phyloP scores from a whole-genome alignment of 2,113 vertebrate species.

The Noturus placidus region DNA sequence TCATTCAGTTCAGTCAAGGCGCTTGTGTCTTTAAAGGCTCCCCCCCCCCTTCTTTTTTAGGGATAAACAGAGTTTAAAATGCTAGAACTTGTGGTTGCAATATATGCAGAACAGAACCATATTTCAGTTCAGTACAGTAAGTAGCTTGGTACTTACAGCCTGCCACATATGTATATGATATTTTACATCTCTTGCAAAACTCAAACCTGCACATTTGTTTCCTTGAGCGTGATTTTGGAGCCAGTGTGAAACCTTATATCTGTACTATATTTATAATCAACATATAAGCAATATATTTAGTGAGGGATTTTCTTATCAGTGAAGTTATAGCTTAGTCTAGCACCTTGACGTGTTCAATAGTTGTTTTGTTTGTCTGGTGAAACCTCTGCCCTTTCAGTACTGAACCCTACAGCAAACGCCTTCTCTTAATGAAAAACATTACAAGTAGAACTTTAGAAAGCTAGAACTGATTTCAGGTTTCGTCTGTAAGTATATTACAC shows the following conservation, averaged over 20 bases:
- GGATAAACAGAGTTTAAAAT: not conserved
- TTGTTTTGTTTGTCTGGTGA: not conserved
- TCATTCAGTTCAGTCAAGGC: no score
- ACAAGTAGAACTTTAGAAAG: not conserved
- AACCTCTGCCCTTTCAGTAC: not conserved
- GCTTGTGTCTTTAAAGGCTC: not conserved
- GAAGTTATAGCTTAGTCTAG: not conserved
- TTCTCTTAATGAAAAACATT: not conserved
- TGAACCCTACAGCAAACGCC: not conserved
- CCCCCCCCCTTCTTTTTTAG: no score
- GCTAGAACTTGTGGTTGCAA: not conserved
- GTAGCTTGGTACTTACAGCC: not conserved
- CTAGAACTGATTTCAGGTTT: not conserved
- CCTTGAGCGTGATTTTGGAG: not conserved
- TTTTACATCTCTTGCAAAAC: not conserved
- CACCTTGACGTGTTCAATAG: not conserved
- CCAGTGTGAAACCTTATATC: not conserved
- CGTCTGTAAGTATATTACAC: not conserved
- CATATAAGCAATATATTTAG: no score
- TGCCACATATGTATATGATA: not conserved
- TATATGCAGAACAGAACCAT: not conserved
- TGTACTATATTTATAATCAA: not conserved
- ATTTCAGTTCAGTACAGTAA: not conserved
- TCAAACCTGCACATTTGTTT: not conserved
- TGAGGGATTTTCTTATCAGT: not conserved